Percentiles rank a stretch among this genome's conserved stretches.
phyloP scores from a whole-genome alignment of 2,113 vertebrate genomes.

The Nothobranchius kuhntae region DNA sequence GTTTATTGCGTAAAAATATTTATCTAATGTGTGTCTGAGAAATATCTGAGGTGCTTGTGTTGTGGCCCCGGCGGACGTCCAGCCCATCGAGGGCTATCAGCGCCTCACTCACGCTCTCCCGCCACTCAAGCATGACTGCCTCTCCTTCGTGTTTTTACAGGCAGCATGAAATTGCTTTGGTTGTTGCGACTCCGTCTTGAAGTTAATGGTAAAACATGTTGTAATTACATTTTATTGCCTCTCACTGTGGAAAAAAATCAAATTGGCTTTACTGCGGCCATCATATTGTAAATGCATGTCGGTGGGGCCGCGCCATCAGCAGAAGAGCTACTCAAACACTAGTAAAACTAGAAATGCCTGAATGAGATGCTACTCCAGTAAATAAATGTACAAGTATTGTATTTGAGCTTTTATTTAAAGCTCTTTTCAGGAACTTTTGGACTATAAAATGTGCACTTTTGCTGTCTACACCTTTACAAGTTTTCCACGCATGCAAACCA shows the following conservation, averaged over 20 bases:
- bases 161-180: slow-evolving; percentile 72
- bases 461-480: too few species aligned
- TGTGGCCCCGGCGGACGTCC: slow-evolving; percentile 78
- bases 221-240: slow-evolving; percentile 78
- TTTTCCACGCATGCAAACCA: too few species aligned
- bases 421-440: neutral
- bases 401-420: slow-evolving; percentile 7
- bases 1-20: slow-evolving; percentile 98
- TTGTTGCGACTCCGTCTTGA: slow-evolving; percentile 66
- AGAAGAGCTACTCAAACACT: slow-evolving; percentile 12
- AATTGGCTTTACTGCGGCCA: slow-evolving; percentile 61
- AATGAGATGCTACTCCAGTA: neutral
- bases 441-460: too few species aligned
- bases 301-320: slow-evolving; percentile 37
- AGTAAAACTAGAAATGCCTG: slow-evolving; percentile 29
- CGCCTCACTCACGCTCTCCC: slow-evolving; percentile 75
- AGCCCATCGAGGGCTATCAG: slow-evolving; percentile 85
- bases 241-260: slow-evolving; percentile 60
- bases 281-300: slow-evolving; percentile 61
- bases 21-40: slow-evolving; percentile 97
- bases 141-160: slow-evolving; percentile 70
- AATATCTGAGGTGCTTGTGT: slow-evolving; percentile 82
- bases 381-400: neutral
- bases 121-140: slow-evolving; percentile 83
- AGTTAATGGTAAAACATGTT: slow-evolving; percentile 76